Evolutionary conservation across 2,888 invertebrate genomes (phyloP).

Genomic region (Tetropium fuscum): DNA sequence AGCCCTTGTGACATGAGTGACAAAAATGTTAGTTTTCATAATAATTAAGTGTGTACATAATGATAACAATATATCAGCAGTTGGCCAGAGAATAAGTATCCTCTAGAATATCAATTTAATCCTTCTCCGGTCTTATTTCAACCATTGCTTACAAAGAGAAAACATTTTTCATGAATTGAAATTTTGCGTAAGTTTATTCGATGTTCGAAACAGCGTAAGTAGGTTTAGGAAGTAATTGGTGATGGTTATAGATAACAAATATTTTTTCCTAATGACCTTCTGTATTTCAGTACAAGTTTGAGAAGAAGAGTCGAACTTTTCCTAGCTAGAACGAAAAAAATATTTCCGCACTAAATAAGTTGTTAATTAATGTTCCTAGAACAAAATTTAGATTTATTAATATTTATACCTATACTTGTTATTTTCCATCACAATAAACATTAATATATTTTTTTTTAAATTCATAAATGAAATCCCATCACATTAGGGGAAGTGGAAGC

Average conservation of each 20-base stretch:
- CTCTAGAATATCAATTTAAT: no score
- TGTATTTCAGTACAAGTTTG: background rate
- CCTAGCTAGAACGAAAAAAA: slow-evolving; percentile 4
- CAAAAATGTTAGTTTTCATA: slow-evolving; percentile 41
- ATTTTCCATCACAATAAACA: background rate
- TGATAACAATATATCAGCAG: no score
- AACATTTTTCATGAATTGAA: no score
- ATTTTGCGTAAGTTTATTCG: no score
- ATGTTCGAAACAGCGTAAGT: no score
- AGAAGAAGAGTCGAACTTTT: slow-evolving; percentile 6
- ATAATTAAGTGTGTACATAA: slow-evolving; percentile 25
- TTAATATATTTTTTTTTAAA: background rate
- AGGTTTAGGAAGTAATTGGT: no score
- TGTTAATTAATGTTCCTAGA: background rate
- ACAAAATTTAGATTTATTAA: background rate
- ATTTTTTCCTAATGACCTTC: background rate
- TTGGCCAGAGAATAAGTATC: no score
- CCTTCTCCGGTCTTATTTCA: no score
- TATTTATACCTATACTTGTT: background rate
- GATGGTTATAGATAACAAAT: background rate
- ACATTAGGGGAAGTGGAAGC: background rate
- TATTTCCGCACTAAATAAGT: background rate
- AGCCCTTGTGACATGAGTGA: slow-evolving; percentile 57
- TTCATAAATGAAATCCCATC: background rate
- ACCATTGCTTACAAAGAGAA: no score